These are phyloP conservation scores for Hemibates koningsi DNA, from an alignment of 2,113 vertebrate species.

Conservation along the genomic window DNA sequence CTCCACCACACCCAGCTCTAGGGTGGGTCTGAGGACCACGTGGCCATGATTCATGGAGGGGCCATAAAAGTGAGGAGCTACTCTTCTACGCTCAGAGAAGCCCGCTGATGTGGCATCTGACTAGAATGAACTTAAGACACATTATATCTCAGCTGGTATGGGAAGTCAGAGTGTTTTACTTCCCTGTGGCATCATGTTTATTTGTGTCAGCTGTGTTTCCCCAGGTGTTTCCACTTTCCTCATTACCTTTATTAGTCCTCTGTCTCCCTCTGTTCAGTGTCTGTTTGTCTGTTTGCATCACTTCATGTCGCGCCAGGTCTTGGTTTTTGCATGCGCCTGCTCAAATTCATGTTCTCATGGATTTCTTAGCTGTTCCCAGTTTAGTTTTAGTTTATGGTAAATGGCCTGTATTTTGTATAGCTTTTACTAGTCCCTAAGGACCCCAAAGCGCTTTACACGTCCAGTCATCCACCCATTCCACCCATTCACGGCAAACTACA, in stretches of 20 bases:
- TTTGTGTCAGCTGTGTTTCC: neutral
- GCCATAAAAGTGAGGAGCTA: neutral
- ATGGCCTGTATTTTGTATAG: too few species aligned
- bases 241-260: neutral
- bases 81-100: neutral
- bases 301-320: neutral
- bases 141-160: accelerated
- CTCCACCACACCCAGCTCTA: neutral
- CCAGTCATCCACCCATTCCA: too few species aligned
- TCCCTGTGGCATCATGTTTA: neutral
- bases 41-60: accelerated
- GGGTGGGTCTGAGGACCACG: neutral
- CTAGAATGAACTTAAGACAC: neutral
- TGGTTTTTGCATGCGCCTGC: accelerated
- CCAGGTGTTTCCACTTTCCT: neutral
- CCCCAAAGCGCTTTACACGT: too few species aligned
- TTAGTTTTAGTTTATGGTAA: neutral
- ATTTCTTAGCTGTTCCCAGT: neutral
- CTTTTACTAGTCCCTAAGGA: too few species aligned
- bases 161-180: neutral
- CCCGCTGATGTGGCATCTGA: accelerated
- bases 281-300: neutral
- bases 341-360: neutral
- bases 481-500: too few species aligned
- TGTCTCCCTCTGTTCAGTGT: neutral